A percentile compares a stretch with the other conserved stretches of the same genome.
phyloP scores from a whole-genome alignment of 2,113 vertebrate species.

The Engraulis encrasicolus region DNA sequence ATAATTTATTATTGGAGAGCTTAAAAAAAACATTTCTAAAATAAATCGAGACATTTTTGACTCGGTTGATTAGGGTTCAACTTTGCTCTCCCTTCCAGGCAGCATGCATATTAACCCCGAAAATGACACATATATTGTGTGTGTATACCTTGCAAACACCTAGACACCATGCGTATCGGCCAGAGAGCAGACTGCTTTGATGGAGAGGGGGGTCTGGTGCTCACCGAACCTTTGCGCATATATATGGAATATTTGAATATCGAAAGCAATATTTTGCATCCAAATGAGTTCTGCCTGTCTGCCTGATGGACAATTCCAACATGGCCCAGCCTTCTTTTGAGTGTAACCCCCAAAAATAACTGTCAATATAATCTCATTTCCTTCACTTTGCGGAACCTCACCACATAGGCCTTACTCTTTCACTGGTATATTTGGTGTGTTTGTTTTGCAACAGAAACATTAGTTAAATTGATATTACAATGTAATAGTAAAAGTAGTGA shows the following conservation, averaged over 20 bases:
- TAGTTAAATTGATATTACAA: too few relatives aligned
- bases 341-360: conserved; percentile 88
- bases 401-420: not conserved
- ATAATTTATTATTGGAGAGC: not conserved
- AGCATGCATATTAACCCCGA: not conserved
- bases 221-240: conserved; percentile 97
- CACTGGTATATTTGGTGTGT: not conserved
- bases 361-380: conserved; percentile 54
- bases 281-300: conserved; percentile 99
- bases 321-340: conserved; percentile 90
- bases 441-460: too few relatives aligned
- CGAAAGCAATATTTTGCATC: conserved; percentile 96
- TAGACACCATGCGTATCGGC: conserved; percentile 25
- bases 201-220: conserved; percentile 83
- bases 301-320: conserved; percentile 99
- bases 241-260: conserved; percentile 97
- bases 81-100: not conserved
- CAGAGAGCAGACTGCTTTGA: conserved; percentile 57
- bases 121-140: not conserved
- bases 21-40: not conserved
- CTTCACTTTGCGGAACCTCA: conserved; percentile 26
- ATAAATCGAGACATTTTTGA: not conserved
- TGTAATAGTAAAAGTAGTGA: not conserved
- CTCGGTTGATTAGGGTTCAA: not conserved
- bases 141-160: conserved; percentile 1